Conservation (phyloP, 2,888 invertebrate genomes). For the Lasioglossum lativentre region DNA sequence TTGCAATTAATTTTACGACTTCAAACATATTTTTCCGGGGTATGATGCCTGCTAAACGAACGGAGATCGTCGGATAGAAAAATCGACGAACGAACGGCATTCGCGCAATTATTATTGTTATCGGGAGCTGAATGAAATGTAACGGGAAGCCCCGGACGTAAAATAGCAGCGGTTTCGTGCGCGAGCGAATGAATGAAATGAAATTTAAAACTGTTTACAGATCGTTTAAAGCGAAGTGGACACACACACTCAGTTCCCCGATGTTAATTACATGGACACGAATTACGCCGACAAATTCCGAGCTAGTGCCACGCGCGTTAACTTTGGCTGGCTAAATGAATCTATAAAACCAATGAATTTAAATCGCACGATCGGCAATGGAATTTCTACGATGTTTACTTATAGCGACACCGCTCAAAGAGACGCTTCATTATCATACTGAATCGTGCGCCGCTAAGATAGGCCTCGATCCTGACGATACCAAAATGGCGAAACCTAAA, state of each 20-base stretch:
- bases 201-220: conserved; percentile 43
- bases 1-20: conserved; percentile 1
- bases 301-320: not conserved
- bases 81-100: not conserved
- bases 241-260: conserved; percentile 18
- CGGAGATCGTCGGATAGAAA: not conserved
- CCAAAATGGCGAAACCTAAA: not conserved
- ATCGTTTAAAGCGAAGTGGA: conserved; percentile 39
- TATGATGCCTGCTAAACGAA: not conserved
- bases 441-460: not conserved
- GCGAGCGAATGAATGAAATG: conserved; percentile 10
- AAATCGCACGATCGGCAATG: conserved; percentile 9
- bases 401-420: not conserved
- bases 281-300: conserved; percentile 29
- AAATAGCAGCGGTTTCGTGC: conserved; percentile 2
- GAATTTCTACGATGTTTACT: conserved; percentile 1
- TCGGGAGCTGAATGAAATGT: not conserved
- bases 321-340: conserved; percentile 15
- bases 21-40: not conserved
- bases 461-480: not conserved
- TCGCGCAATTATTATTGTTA: not conserved
- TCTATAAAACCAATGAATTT: conserved; percentile 48
- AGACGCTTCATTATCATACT: not conserved
- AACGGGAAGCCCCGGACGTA: not conserved
- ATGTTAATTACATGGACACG: conserved; percentile 41